Base-by-base conservation (phyloP, 2,888 invertebrate species). In the Buathra laborator region DNA sequence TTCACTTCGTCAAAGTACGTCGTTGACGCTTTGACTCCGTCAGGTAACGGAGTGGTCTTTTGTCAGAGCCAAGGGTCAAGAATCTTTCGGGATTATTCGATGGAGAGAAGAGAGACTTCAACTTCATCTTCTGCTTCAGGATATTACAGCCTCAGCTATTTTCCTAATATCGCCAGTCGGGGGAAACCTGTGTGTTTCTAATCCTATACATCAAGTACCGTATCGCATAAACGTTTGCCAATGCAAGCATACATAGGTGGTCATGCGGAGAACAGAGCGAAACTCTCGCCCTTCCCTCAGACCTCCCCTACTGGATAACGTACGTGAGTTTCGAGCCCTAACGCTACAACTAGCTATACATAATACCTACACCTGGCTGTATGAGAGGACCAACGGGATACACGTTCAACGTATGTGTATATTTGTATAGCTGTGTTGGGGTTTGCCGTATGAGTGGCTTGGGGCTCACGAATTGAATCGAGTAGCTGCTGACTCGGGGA, bases 401-500 rank as follows among this genome's bases (percentile, higher is more conserved):
- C 64, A 70, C 67, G 32, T 56, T n/a, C 53, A 37, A 12, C 44
- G 14, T 29, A 46, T 71, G 53, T 66, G 44, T 80, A 48, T 71
- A 48, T 78, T 46, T 78, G 70, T 46, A 19, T 62, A 44, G 14
- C 19, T 44, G 14, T 19, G 74, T 68, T 44, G n/a, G 70, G 59
- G 48, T 78, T 44, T 56, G 68, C 37, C 37, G 37, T 48, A 72
- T 53, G 53, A 53, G 80, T 59, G 56, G 80, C 44, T 74, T 48
- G 46, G 74, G 67, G 67, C 67, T 74, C 74, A 71, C 70, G 80
- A 83, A 84, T 86, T 84, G 81, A 81, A 84, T 84, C 76, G 81
- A 78, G 67, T 59, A 81, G 72, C 72, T 70, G 86, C 86, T 84
- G 86, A 86, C 86, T 81, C 70, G 56, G 76, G 84, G 81, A 82